Evolutionary conservation across 2,888 invertebrate species (phyloP).

Genomic region (Orthosia gothica): DNA sequence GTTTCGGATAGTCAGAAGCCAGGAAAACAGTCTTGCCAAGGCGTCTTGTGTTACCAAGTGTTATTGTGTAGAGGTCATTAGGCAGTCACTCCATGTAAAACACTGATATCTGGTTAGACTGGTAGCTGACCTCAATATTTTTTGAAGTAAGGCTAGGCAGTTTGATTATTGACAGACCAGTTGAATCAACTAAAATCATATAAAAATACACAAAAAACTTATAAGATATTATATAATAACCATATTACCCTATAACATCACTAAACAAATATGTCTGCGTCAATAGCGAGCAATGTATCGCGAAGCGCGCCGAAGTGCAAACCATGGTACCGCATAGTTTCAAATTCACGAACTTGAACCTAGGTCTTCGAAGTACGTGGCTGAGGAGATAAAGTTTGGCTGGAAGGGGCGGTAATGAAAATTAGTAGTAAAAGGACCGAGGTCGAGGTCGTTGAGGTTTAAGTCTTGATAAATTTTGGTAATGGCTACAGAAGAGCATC

Average conservation of each 20-base stretch:
- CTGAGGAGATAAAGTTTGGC: constrained; percentile 44
- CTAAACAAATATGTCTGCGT: constrained; percentile 32
- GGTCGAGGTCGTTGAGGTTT: too few species aligned
- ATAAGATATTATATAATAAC: not conserved
- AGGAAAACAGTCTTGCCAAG: too few species aligned
- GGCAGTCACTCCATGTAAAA: too few species aligned
- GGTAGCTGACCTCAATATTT: too few species aligned
- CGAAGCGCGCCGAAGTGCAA: constrained; percentile 54
- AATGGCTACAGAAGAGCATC: too few species aligned
- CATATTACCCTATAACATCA: not conserved
- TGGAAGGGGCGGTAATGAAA: constrained; percentile 26
- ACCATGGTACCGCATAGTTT: constrained; percentile 61
- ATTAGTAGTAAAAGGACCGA: not conserved
- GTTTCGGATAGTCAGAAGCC: too few species aligned
- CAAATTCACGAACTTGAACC: constrained; percentile 64
- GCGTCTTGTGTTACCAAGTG: too few species aligned
- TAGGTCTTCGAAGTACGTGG: constrained; percentile 49
- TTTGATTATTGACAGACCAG: not conserved
- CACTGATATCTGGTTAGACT: too few species aligned
- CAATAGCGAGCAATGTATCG: constrained; percentile 55
- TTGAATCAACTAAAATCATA: not conserved
- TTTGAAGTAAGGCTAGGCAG: too few species aligned
- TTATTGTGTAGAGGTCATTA: too few species aligned
- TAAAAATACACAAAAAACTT: not conserved
- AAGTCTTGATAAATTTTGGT: too few species aligned